Percentiles rank a stretch among this genome's conserved stretches.
Conservation (phyloP, 2,888 invertebrate species). For the Candidula unifasciata region DNA sequence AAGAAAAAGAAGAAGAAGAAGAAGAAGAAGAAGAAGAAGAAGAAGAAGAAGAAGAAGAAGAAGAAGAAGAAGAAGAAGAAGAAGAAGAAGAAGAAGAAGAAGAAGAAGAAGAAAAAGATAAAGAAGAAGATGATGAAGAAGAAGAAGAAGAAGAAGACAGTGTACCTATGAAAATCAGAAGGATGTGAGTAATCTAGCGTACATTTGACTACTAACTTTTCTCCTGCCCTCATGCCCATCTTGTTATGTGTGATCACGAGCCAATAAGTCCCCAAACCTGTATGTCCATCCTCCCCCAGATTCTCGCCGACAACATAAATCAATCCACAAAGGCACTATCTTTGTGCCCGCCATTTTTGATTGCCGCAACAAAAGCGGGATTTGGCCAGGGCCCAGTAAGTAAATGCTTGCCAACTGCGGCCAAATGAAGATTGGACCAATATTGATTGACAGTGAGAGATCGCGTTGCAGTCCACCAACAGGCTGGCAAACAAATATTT, state of each 20-base stretch:
- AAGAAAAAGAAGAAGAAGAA: neutral
- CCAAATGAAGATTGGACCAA: slow-evolving; percentile 36
- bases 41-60: slow-evolving; percentile 20
- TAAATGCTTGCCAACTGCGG: slow-evolving; percentile 40
- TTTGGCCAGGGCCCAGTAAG: slow-evolving; percentile 34
- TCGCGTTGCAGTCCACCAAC: neutral
- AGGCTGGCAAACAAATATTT: neutral
- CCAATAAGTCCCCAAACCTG: neutral
- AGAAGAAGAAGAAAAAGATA: neutral
- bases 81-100: neutral
- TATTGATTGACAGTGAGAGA: slow-evolving; percentile 23
- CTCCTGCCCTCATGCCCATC: neutral
- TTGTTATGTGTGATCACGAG: neutral
- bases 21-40: slow-evolving; percentile 2
- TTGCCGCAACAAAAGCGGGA: neutral
- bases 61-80: neutral
- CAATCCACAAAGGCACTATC: neutral
- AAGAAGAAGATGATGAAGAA: neutral
- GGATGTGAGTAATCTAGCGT: too few species aligned
- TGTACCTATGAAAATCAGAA: neutral
- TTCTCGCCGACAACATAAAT: too few species aligned
- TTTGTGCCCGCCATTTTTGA: slow-evolving; percentile 12
- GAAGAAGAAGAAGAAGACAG: neutral
- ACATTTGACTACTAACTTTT: neutral
- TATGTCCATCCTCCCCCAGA: neutral